phyloP scores from a whole-genome alignment of 2,888 invertebrate species.

The Phaonia tiefii region DNA sequence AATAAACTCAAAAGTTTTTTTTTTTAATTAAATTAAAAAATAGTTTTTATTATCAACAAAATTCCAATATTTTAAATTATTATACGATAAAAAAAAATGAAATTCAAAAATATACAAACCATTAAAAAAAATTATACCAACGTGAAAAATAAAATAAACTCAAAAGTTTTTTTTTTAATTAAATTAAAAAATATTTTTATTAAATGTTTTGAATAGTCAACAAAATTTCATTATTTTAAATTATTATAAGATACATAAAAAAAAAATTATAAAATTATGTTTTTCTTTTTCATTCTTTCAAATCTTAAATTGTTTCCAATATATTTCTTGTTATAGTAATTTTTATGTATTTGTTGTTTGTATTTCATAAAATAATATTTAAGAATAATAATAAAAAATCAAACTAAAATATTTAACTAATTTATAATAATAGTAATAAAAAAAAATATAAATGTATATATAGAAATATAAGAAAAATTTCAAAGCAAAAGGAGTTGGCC shows the following conservation, averaged over 20 bases:
- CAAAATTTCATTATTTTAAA: constrained; percentile 76
- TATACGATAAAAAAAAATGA: no score
- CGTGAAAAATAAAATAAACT: constrained; percentile 62
- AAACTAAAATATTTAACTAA: constrained; percentile 80
- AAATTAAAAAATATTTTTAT: constrained; percentile 75
- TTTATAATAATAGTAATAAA: constrained; percentile 76
- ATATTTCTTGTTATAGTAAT: constrained; percentile 38
- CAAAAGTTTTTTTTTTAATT: constrained; percentile 68
- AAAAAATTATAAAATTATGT: constrained; percentile 71
- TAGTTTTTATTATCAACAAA: no score
- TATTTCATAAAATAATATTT: constrained; percentile 56
- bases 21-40: no score
- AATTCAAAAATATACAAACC: constrained; percentile 46
- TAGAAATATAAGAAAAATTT: constrained; percentile 44
- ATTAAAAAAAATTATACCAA: constrained; percentile 26
- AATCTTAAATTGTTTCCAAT: constrained; percentile 32
- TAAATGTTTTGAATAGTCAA: constrained; percentile 79
- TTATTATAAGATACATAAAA: constrained; percentile 63
- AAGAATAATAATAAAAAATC: constrained; percentile 76
- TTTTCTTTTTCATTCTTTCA: constrained; percentile 57
- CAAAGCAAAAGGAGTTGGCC: no score
- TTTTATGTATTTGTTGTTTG: constrained; percentile 35
- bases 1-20: no score
- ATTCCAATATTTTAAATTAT: no score
- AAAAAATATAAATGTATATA: constrained; percentile 58